These are phyloP conservation scores for Etheostoma perlongum DNA, from an alignment of 2,797 vertebrate species.

Conservation along the genomic window DNA sequence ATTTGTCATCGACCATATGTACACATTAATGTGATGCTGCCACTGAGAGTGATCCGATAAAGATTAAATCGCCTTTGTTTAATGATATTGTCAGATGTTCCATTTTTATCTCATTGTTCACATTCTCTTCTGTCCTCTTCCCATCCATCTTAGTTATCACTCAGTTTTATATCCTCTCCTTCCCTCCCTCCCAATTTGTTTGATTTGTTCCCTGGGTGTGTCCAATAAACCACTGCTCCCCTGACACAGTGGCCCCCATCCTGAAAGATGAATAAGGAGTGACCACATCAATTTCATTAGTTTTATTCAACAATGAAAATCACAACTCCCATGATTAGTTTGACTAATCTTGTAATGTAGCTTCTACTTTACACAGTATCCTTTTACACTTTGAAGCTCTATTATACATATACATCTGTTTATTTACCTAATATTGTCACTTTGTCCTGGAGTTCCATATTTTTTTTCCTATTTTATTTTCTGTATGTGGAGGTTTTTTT, in stretches of 20 bases:
- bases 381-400: background rate
- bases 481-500: background rate
- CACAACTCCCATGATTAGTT: slow-evolving; percentile 8
- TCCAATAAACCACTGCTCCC: slow-evolving; percentile 54
- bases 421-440: background rate
- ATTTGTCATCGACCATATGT: slow-evolving; percentile 67
- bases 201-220: slow-evolving; percentile 54
- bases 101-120: slow-evolving; percentile 52
- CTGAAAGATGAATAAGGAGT: slow-evolving; percentile 23
- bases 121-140: slow-evolving; percentile 23
- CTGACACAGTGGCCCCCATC: slow-evolving; percentile 18
- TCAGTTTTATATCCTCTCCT: slow-evolving; percentile 45
- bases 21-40: slow-evolving; percentile 56
- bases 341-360: slow-evolving; percentile 8
- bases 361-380: background rate
- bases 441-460: background rate
- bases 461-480: background rate
- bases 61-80: slow-evolving; percentile 60
- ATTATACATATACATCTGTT: no score
- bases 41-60: slow-evolving; percentile 54
- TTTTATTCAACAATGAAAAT: slow-evolving; percentile 24
- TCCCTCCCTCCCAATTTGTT: slow-evolving; percentile 31
- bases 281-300: slow-evolving; percentile 42
- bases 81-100: slow-evolving; percentile 56
- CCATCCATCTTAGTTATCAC: slow-evolving; percentile 57